Evolutionary conservation across 2,797 vertebrate species (phyloP).

Genomic region (Dryobates pubescens): DNA sequence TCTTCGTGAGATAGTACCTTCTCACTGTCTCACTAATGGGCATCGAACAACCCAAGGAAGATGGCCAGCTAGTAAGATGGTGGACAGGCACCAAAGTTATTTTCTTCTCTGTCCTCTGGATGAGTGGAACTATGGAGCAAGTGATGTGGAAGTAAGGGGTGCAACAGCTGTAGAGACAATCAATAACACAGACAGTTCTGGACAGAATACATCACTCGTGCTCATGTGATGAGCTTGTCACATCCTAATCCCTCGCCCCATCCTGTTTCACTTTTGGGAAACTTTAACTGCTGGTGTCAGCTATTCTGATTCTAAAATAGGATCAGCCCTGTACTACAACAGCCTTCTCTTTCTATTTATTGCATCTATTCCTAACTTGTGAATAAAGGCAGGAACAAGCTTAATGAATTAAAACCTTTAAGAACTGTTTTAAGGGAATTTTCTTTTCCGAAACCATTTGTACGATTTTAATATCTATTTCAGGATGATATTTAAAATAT

Average conservation of each 20-base stretch:
- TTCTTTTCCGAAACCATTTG: conserved; percentile 76
- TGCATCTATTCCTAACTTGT: conserved; percentile 80
- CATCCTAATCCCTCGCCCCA: conserved; percentile 90
- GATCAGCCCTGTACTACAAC: conserved; percentile 82
- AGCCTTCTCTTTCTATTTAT: conserved; percentile 86
- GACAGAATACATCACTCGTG: conserved; percentile 96
- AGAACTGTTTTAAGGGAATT: conserved; percentile 80
- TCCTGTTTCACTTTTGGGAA: conserved; percentile 90
- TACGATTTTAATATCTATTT: conserved; percentile 80
- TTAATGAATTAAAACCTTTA: conserved; percentile 79
- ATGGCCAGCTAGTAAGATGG: conserved; percentile 76
- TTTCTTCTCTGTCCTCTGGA: conserved; percentile 81
- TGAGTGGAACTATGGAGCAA: conserved; percentile 85
- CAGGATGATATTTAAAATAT: conserved; percentile 85
- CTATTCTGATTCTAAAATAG: conserved; percentile 91
- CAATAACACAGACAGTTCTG: conserved; percentile 89
- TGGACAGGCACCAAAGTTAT: conserved; percentile 82
- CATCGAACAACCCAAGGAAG: conserved; percentile 84
- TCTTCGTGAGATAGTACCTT: conserved; percentile 64
- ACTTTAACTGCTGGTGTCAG: conserved; percentile 91
- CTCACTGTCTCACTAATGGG: conserved; percentile 72
- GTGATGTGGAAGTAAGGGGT: conserved; percentile 82
- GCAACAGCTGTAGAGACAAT: conserved; percentile 86
- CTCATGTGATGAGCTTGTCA: conserved; percentile 96
- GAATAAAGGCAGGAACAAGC: conserved; percentile 80